These are phyloP conservation scores for Smittia sp. DNA, from an alignment of 2,888 invertebrate species.

Conservation along the genomic window DNA sequence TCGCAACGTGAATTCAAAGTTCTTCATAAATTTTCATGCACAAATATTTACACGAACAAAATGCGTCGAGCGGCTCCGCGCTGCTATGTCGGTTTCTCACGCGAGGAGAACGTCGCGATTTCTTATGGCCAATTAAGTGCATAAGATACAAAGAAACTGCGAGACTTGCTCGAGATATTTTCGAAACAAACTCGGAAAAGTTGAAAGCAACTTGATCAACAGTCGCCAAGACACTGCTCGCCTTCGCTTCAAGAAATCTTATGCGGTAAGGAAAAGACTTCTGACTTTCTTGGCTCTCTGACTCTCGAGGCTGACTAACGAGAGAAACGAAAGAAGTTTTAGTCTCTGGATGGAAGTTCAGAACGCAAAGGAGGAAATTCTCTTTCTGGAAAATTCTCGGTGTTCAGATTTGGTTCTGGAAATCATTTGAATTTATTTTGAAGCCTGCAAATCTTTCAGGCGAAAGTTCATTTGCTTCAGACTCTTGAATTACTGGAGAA, in stretches of 20 bases:
- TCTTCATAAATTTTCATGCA: neutral
- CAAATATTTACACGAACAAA: neutral
- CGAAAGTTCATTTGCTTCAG: too few relatives aligned
- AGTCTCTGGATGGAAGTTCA: neutral
- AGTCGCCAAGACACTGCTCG: conserved; percentile 32
- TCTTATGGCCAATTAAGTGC: conserved; percentile 16
- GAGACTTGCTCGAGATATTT: neutral
- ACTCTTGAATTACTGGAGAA: too few relatives aligned
- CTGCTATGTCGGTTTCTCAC: conserved; percentile 7
- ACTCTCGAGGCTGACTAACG: too few relatives aligned
- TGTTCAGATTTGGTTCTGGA: neutral
- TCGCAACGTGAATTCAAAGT: neutral
- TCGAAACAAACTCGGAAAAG: neutral
- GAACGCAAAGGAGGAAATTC: neutral
- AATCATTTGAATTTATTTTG: neutral
- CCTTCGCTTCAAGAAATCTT: neutral
- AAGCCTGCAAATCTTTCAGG: too few relatives aligned
- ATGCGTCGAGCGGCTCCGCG: neutral
- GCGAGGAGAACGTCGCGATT: neutral
- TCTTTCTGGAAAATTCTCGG: neutral
- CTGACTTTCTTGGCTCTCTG: too few relatives aligned
- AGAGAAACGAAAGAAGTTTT: neutral
- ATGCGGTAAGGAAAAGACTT: neutral
- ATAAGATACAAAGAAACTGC: neutral
- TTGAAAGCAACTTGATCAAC: conserved; percentile 25